Conservation (phyloP, 2,888 invertebrate species). For the Ommatoiulus sabulosus region DNA sequence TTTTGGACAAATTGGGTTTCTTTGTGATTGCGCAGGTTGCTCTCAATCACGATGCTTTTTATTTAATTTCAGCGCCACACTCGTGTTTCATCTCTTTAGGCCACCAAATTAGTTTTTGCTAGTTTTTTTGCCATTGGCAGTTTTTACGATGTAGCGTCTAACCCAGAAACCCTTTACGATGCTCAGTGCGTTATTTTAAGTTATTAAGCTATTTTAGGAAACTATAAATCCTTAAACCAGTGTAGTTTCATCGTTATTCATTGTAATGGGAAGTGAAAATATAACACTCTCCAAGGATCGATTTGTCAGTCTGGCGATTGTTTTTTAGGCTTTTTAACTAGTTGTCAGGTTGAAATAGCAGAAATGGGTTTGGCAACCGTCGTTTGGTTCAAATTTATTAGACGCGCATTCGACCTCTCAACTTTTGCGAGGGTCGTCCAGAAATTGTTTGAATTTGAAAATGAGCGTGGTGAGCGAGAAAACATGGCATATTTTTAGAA, state of each 20-base stretch:
- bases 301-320: background rate
- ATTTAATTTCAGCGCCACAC: too few relatives aligned
- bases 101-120: too few relatives aligned
- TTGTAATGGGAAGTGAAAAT: background rate
- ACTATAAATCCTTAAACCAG: constrained; percentile 1
- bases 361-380: background rate
- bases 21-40: too few relatives aligned
- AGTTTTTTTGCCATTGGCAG: background rate
- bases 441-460: background rate
- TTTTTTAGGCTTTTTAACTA: background rate
- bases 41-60: too few relatives aligned
- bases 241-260: background rate
- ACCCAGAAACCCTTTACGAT: background rate
- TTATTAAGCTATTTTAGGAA: background rate
- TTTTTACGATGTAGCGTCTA: background rate
- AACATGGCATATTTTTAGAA: too few relatives aligned
- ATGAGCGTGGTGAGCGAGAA: too few relatives aligned
- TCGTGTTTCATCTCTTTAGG: too few relatives aligned
- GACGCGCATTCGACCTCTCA: background rate
- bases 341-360: background rate
- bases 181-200: background rate
- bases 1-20: too few relatives aligned
- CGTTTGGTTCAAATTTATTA: background rate
- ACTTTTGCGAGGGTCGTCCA: background rate
- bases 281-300: background rate